These are phyloP conservation scores for Mastomys coucha DNA, from an alignment of 2,113 vertebrate species.

Conservation along the genomic window DNA sequence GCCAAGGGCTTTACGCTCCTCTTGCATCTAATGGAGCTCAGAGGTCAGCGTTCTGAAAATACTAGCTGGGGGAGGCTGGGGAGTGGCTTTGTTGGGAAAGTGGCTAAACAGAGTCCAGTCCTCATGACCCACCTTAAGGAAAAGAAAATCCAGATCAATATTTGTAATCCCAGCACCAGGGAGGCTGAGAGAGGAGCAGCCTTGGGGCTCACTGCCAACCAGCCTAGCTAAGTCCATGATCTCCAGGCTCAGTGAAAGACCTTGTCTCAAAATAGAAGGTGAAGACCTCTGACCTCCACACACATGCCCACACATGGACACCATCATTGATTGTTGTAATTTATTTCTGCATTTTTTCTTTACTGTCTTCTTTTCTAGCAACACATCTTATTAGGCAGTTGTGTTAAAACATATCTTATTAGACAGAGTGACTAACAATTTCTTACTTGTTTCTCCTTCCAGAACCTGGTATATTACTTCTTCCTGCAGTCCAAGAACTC, in stretches of 20 bases:
- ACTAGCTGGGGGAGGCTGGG: neutral
- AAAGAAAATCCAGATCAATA: neutral
- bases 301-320: neutral
- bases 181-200: neutral
- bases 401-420: constrained; percentile 17
- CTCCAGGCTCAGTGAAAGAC: neutral
- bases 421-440: constrained; percentile 13
- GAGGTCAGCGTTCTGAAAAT: neutral
- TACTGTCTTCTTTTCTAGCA: neutral
- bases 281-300: neutral
- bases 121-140: neutral
- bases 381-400: neutral
- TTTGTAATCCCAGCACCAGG: neutral
- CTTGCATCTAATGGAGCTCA: neutral
- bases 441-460: neutral
- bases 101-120: neutral
- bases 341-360: neutral
- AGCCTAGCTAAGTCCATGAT: neutral
- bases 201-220: too few species aligned
- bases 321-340: neutral
- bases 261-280: neutral
- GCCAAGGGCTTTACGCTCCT: neutral
- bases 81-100: neutral
- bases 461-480: neutral
- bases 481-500: neutral